Conservation (phyloP, 2,888 invertebrate genomes). For the Drosophila aldrichi region DNA sequence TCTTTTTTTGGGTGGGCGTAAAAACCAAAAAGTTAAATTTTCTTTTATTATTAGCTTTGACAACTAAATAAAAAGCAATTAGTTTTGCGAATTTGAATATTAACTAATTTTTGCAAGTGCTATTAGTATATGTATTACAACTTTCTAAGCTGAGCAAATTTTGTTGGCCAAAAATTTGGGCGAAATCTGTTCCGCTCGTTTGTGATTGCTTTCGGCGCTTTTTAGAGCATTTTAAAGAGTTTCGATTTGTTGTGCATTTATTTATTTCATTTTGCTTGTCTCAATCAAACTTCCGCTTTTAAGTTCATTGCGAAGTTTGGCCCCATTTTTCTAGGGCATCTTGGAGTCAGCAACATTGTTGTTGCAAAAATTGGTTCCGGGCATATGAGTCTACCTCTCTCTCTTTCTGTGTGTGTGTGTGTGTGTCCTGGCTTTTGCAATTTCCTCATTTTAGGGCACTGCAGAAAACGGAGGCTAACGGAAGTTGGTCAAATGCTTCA, state of each 20-base stretch:
- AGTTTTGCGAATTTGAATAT: neutral
- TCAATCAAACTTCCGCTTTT: slow-evolving; percentile 9
- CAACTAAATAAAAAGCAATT: slow-evolving; percentile 6
- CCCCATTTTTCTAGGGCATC: slow-evolving; percentile 31
- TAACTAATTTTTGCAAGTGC: neutral
- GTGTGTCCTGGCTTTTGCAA: slow-evolving; percentile 41
- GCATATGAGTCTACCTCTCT: slow-evolving; percentile 1
- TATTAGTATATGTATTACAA: neutral
- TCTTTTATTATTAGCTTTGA: neutral
- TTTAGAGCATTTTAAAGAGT: neutral
- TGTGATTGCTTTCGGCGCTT: neutral
- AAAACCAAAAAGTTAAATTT: neutral
- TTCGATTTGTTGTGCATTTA: slow-evolving; percentile 1
- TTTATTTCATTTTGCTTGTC: neutral
- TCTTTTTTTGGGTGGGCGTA: neutral
- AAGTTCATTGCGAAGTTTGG: slow-evolving; percentile 32
- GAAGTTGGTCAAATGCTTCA: slow-evolving; percentile 56
- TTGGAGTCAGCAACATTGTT: slow-evolving; percentile 15
- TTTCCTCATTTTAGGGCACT: slow-evolving; percentile 50
- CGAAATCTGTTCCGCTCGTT: neutral
- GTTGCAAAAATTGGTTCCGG: slow-evolving; percentile 41
- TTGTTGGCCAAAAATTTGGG: too few relatives aligned
- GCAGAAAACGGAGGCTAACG: slow-evolving; percentile 41
- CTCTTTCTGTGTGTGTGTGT: slow-evolving; percentile 13
- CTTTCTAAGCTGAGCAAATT: neutral